phyloP scores from a whole-genome alignment of 2,888 invertebrate genomes.

The Lysandra coridon region DNA sequence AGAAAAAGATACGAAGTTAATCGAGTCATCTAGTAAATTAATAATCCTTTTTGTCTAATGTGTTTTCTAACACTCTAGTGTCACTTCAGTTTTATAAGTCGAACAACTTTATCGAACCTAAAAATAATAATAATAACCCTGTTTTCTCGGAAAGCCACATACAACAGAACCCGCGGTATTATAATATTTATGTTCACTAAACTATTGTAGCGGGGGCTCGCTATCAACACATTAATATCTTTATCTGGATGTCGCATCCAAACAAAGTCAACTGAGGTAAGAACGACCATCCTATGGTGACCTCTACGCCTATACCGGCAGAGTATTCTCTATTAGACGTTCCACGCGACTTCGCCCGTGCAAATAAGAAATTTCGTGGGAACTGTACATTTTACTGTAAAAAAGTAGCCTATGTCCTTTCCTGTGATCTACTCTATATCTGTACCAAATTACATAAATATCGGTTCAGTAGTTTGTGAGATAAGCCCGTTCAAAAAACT shows the following conservation, averaged over 20 bases:
- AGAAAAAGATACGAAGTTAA: too few species aligned
- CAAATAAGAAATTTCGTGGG: not conserved
- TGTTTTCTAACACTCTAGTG: too few species aligned
- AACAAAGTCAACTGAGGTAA: slow-evolving; percentile 75
- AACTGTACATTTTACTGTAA: not conserved
- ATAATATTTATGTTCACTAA: not conserved
- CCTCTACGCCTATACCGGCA: slow-evolving; percentile 45
- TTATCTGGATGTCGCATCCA: slow-evolving; percentile 62
- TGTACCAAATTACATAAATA: not conserved
- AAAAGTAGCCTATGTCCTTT: not conserved
- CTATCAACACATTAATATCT: slow-evolving; percentile 30
- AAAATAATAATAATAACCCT: not conserved
- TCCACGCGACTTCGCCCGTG: too few species aligned
- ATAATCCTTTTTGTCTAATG: too few species aligned
- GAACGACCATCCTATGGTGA: slow-evolving; percentile 55
- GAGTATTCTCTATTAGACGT: not conserved
- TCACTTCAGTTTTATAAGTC: too few species aligned
- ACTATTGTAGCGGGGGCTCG: slow-evolving; percentile 4
- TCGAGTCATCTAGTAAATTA: too few species aligned
- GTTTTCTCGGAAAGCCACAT: slow-evolving; percentile 1
- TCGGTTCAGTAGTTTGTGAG: not conserved
- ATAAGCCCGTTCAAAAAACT: not conserved
- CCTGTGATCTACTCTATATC: not conserved
- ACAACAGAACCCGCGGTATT: slow-evolving; percentile 4
- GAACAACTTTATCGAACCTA: too few species aligned